A percentile compares a stretch with the other conserved stretches of the same genome.
These are phyloP conservation scores for Brachyptera putata DNA, from an alignment of 2,888 invertebrate species.

Conservation along the genomic window DNA sequence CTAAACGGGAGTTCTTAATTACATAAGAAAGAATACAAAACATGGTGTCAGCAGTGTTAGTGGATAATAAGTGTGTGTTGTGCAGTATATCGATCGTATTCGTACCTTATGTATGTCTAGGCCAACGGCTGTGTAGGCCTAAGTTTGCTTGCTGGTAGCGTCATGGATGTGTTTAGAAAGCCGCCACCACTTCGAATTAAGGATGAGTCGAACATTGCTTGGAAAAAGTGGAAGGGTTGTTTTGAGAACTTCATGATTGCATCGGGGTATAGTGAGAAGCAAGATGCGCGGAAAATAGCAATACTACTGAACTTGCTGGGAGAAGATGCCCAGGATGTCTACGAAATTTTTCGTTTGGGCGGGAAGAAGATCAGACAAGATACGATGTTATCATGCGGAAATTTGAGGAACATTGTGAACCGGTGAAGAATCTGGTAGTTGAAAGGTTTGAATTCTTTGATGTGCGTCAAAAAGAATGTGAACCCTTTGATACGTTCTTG, in stretches of 20 bases:
- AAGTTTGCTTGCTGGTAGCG: background rate
- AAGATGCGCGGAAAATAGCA: background rate
- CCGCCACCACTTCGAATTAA: background rate
- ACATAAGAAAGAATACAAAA: no score
- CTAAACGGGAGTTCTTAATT: no score
- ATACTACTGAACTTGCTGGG: background rate
- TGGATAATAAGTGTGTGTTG: no score
- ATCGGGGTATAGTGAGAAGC: background rate
- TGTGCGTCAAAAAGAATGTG: background rate
- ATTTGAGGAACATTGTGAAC: background rate
- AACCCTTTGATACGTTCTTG: conserved; percentile 4
- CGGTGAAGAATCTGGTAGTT: conserved; percentile 2
- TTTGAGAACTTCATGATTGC: background rate
- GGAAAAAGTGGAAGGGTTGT: background rate
- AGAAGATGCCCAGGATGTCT: conserved; percentile 3
- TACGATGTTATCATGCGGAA: background rate
- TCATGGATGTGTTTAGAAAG: background rate
- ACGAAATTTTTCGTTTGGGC: background rate
- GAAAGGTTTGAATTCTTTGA: background rate
- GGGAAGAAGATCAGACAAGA: background rate
- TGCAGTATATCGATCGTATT: no score
- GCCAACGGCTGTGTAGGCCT: background rate
- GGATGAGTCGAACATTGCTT: background rate
- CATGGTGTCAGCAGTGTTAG: background rate
- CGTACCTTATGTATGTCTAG: no score